These are phyloP conservation scores for Mylabris sibirica DNA, from an alignment of 2,888 invertebrate species.

Conservation along the genomic window DNA sequence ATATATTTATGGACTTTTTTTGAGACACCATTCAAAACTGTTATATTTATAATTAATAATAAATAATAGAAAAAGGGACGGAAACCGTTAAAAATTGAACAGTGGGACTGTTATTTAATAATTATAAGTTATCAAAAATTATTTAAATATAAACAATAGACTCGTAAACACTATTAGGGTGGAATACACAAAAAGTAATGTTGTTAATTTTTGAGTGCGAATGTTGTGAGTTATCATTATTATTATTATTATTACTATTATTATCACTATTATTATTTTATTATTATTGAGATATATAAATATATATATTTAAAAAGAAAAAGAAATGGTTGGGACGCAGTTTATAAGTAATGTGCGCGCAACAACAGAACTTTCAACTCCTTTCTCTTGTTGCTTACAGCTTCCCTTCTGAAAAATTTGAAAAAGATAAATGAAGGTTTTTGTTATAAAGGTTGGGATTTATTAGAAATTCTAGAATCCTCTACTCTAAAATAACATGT, in stretches of 20 bases:
- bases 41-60: conserved; percentile 1
- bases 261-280: not conserved
- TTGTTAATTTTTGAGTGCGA: conserved; percentile 32
- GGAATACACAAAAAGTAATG: conserved; percentile 21
- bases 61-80: not conserved
- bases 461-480: conserved; percentile 27
- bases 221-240: conserved; percentile 21
- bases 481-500: conserved; percentile 29
- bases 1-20: conserved; percentile 27
- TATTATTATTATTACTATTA: conserved; percentile 5
- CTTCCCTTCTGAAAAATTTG: conserved; percentile 33
- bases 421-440: conserved; percentile 29
- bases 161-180: conserved; percentile 14
- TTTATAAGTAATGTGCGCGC: conserved; percentile 31
- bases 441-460: conserved; percentile 41
- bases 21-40: conserved; percentile 13
- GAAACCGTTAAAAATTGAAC: conserved; percentile 16
- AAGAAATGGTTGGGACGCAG: conserved; percentile 32
- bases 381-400: conserved; percentile 47
- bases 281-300: conserved; percentile 12
- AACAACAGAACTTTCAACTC: conserved; percentile 41
- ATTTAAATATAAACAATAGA: conserved; percentile 25
- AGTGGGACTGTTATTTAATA: conserved; percentile 23
- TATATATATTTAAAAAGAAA: conserved; percentile 15
- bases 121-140: conserved; percentile 30